Base-by-base conservation (phyloP, 2,888 invertebrate species). In the Lepidochitona cinerea region DNA sequence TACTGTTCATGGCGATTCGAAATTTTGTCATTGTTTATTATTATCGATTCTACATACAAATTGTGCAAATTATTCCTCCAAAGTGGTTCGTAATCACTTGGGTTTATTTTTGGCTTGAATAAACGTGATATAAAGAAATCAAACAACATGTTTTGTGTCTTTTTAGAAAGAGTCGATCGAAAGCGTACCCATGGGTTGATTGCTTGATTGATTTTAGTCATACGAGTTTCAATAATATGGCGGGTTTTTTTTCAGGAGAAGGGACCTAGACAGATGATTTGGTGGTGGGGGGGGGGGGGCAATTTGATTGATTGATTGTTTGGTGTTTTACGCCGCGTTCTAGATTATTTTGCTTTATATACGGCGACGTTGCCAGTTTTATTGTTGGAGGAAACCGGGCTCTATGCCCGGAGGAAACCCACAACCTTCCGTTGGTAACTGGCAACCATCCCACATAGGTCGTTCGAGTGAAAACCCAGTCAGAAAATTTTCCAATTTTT, bases 101-200 rank as follows among this genome's bases (percentile, higher is more conserved):
- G 59, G 59, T 59, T 59, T 59, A 59, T 59, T 59, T 59, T 59
- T 59, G 59, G 59, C 59, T 59, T 59, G 23, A 59, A 59, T 59
- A 59, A 59, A 59, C 23, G 59, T 59, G 59, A 59, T 59, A 59
- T 59, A 23, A 23, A 18, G 26, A 23, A 59, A 29, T 59, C 59
- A 9, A 41, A 41, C 41, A 9, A 9, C 41, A 9, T 41, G 9
- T 9, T 41, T 41, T 41, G 41, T 41, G 9, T 41, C n/a, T n/a
- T n/a, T n/a, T n/a, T n/a, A n/a, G n/a, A n/a, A n/a, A n/a, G n/a
- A n/a, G n/a, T n/a, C n/a, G n/a, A n/a, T n/a, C n/a, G n/a, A n/a
- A n/a, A n/a, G n/a, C n/a, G n/a, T n/a, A n/a, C n/a, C n/a, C n/a
- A n/a, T n/a, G n/a, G n/a, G n/a, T n/a, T n/a, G n/a, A n/a, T n/a